Evolutionary conservation across 2,888 invertebrate species (phyloP).

Genomic region (Balanococcus diminutus): DNA sequence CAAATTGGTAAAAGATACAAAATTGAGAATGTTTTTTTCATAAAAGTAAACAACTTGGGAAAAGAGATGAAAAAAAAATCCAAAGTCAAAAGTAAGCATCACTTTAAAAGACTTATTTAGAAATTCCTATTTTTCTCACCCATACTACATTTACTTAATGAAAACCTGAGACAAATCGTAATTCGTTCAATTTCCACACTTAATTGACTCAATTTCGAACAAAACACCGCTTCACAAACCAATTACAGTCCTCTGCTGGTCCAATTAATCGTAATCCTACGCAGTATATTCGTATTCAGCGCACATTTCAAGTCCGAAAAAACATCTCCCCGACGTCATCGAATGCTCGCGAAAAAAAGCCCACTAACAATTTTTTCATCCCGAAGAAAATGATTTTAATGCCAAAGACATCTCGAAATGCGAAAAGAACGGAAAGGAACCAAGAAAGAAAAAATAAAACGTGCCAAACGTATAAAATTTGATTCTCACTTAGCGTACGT

Average conservation of each 20-base stretch:
- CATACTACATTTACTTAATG: too few relatives aligned
- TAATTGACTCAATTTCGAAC: background rate
- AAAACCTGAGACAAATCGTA: background rate
- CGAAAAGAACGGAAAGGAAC: too few relatives aligned
- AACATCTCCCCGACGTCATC: background rate
- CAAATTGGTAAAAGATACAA: too few relatives aligned
- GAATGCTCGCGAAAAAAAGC: background rate
- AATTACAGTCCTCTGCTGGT: background rate
- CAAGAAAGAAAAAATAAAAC: background rate
- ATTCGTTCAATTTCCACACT: background rate
- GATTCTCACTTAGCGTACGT: background rate
- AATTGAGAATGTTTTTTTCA: too few relatives aligned
- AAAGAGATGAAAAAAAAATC: too few relatives aligned
- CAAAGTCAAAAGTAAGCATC: too few relatives aligned
- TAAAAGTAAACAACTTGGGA: too few relatives aligned
- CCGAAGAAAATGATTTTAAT: background rate
- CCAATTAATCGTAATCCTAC: constrained; percentile 10
- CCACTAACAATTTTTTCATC: background rate
- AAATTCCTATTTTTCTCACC: too few relatives aligned
- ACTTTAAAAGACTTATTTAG: too few relatives aligned
- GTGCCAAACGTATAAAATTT: background rate
- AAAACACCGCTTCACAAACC: background rate
- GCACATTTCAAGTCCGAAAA: background rate
- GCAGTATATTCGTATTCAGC: background rate
- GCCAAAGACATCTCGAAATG: background rate